phyloP scores from a whole-genome alignment of 2,797 vertebrate genomes.

The Phrynocephalus guinanensis region DNA sequence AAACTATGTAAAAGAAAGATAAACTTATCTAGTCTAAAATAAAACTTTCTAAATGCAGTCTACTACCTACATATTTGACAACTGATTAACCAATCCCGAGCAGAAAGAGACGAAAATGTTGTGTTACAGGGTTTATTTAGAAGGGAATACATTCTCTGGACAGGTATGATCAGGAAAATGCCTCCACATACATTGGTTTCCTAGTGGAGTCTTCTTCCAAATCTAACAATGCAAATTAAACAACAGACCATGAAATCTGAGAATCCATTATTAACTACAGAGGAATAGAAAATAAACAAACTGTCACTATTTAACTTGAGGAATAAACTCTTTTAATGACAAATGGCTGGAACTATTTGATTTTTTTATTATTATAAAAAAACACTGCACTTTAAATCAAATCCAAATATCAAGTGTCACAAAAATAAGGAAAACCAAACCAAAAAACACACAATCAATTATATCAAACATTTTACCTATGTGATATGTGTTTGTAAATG shows the following conservation, averaged over 20 bases:
- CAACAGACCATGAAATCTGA: not conserved
- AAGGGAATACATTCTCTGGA: not conserved
- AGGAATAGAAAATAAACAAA: not conserved
- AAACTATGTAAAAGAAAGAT: slow-evolving; percentile 13
- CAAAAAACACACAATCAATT: not conserved
- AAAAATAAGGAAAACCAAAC: not conserved
- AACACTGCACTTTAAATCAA: not conserved
- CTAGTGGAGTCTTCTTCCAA: not conserved
- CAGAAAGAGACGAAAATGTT: not conserved
- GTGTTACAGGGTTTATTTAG: not conserved
- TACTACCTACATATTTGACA: not conserved
- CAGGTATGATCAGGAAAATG: not conserved
- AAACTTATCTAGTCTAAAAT: slow-evolving; percentile 6
- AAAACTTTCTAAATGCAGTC: not conserved
- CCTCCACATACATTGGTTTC: not conserved
- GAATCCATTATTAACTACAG: not conserved
- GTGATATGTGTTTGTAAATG: not conserved
- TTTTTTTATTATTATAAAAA: too few relatives aligned
- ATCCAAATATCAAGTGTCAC: not conserved
- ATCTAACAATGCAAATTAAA: not conserved
- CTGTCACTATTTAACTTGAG: not conserved
- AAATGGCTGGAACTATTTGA: not conserved
- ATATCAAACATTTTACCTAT: too few relatives aligned
- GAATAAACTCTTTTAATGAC: not conserved
- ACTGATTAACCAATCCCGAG: slow-evolving; percentile 11